phyloP scores from a whole-genome alignment of 2,888 invertebrate genomes.

The Mythimna pallens region DNA sequence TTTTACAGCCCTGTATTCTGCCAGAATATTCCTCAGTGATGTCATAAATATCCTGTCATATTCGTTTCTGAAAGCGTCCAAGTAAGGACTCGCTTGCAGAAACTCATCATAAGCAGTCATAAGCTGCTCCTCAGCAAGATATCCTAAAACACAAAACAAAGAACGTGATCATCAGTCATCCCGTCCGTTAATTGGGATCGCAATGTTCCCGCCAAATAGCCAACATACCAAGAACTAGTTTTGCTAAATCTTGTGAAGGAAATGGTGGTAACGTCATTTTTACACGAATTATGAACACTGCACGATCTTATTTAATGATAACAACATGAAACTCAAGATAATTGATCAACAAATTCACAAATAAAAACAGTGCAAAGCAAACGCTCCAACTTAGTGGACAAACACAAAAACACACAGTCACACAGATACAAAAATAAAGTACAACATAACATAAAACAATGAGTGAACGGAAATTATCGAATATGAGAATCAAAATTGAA shows the following conservation, averaged over 20 bases:
- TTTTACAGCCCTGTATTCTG: conserved; percentile 88
- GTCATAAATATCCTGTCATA: conserved; percentile 89
- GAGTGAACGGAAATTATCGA: background rate
- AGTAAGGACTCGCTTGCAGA: conserved; percentile 85
- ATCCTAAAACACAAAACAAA: conserved; percentile 77
- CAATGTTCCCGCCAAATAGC: conserved; percentile 84
- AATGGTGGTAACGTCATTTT: conserved; percentile 84
- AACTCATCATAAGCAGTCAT: conserved; percentile 89
- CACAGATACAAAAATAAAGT: conserved; percentile 14
- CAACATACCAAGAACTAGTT: conserved; percentile 85
- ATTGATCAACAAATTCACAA: conserved; percentile 37
- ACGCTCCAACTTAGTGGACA: conserved; percentile 40
- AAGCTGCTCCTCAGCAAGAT: conserved; percentile 87
- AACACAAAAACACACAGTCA: conserved; percentile 45
- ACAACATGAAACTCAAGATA: conserved; percentile 32
- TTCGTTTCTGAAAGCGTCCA: conserved; percentile 85
- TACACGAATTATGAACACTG: conserved; percentile 32
- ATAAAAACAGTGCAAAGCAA: conserved; percentile 43
- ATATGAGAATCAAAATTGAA: background rate
- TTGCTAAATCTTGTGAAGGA: conserved; percentile 86
- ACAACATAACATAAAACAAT: background rate
- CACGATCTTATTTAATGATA: conserved; percentile 11
- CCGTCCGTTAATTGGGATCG: conserved; percentile 57
- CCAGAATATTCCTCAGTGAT: conserved; percentile 85
- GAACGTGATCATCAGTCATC: conserved; percentile 50